These are phyloP conservation scores for Koerneria pararmatus DNA, from an alignment of 2,888 invertebrate genomes.

Conservation along the genomic window DNA sequence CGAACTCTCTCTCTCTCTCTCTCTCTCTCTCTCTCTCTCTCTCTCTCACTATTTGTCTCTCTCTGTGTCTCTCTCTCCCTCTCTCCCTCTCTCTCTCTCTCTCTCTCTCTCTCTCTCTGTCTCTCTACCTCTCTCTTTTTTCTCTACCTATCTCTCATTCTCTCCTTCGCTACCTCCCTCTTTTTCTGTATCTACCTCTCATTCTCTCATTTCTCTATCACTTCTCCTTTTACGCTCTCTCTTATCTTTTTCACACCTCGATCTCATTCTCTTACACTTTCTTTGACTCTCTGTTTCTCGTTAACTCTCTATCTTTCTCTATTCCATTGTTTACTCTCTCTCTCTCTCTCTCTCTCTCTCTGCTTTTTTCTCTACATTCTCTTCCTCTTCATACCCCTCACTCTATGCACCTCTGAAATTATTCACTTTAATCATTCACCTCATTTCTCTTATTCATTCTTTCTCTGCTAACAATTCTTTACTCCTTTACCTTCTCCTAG, in stretches of 20 bases:
- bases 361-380: background rate
- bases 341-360: background rate
- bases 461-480: no score
- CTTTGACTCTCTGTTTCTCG: conserved; percentile 2
- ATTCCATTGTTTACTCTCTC: conserved; percentile 5
- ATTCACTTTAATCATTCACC: no score
- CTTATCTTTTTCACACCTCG: no score
- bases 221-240: background rate
- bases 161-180: background rate
- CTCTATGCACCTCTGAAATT: conserved; percentile 2
- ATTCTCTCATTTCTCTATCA: conserved; percentile 7
- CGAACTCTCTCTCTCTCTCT: no score
- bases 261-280: no score
- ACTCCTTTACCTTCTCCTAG: no score
- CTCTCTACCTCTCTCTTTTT: background rate
- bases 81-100: background rate
- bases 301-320: background rate
- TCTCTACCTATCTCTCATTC: conserved; percentile 1
- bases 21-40: conserved; percentile 9
- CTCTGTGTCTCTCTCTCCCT: background rate
- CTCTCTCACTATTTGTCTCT: background rate
- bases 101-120: conserved; percentile 5
- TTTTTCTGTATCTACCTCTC: background rate
- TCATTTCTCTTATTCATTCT: no score
- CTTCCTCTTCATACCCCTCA: conserved; percentile 14